Evolutionary conservation across 2,113 vertebrate genomes (phyloP).

Genomic region (Dolichallabes microphthalmus): DNA sequence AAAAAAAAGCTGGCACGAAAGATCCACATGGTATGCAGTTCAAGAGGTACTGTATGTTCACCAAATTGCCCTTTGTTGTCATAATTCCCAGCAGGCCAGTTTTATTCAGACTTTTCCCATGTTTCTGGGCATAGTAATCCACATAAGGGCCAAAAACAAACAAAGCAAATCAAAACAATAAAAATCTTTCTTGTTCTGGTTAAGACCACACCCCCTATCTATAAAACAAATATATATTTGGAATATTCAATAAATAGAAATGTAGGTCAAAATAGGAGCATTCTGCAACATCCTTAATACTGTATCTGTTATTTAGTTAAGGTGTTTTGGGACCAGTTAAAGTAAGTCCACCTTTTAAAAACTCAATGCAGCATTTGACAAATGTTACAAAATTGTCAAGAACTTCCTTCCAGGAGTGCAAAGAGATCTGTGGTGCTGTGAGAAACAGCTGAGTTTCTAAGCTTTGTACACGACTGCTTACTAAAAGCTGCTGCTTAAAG

Average conservation of each 20-base stretch:
- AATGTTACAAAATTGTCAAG: neutral
- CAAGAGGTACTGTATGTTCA: neutral
- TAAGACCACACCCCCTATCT: neutral
- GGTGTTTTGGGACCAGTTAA: no score
- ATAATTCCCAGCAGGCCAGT: neutral
- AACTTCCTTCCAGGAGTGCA: slow-evolving; percentile 53
- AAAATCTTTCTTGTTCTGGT: neutral
- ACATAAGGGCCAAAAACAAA: neutral
- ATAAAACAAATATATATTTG: neutral
- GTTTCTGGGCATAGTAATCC: neutral
- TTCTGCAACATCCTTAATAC: neutral
- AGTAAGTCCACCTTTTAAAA: no score
- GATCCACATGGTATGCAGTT: neutral
- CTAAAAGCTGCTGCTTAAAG: slow-evolving; percentile 54
- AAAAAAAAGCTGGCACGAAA: neutral
- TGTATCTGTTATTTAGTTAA: neutral
- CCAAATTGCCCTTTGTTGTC: neutral
- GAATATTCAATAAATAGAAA: neutral
- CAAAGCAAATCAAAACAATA: neutral
- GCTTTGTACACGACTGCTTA: slow-evolving; percentile 53
- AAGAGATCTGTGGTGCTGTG: slow-evolving; percentile 58
- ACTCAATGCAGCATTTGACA: neutral
- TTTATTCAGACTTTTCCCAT: neutral
- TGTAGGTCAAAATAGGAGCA: neutral
- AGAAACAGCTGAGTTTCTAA: slow-evolving; percentile 62